A percentile compares a stretch with the other conserved stretches of the same genome.
Conservation (phyloP, 1,140 invertebrate species). For the Diprion similis region DNA sequence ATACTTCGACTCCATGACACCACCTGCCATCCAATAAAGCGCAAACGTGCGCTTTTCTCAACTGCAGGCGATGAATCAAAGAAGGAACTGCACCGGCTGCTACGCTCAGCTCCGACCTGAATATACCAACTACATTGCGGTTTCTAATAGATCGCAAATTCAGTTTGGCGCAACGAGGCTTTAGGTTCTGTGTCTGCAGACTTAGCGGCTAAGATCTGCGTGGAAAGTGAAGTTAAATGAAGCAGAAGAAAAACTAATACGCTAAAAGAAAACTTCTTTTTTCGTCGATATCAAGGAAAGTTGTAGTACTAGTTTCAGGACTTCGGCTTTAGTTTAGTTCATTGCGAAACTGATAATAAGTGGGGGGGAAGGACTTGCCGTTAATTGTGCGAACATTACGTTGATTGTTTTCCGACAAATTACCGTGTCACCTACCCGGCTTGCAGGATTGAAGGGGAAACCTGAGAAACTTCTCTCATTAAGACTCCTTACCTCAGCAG, state of each 20-base stretch:
- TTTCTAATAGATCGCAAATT: too few relatives aligned
- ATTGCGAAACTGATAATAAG: background rate
- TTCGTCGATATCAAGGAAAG: background rate
- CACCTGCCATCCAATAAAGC: conserved; percentile 4
- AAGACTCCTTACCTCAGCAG: background rate
- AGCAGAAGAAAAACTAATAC: background rate
- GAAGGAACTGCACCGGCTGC: background rate
- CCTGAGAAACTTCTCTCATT: background rate
- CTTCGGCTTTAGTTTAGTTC: background rate
- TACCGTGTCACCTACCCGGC: background rate
- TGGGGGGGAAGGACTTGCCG: background rate
- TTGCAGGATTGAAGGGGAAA: background rate
- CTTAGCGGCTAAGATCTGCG: too few relatives aligned
- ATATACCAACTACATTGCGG: too few relatives aligned
- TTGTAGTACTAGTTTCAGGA: background rate
- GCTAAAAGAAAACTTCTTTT: background rate
- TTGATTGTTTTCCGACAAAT: background rate
- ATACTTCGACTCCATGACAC: conserved; percentile 1
- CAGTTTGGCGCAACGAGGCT: too few relatives aligned
- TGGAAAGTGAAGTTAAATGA: background rate
- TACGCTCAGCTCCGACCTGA: background rate
- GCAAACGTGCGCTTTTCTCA: background rate
- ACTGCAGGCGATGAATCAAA: background rate
- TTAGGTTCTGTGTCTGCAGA: too few relatives aligned
- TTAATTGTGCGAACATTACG: background rate